Percentiles rank a stretch among this genome's conserved stretches.
phyloP scores from a whole-genome alignment of 2,888 invertebrate genomes.

The Seira musarum region DNA sequence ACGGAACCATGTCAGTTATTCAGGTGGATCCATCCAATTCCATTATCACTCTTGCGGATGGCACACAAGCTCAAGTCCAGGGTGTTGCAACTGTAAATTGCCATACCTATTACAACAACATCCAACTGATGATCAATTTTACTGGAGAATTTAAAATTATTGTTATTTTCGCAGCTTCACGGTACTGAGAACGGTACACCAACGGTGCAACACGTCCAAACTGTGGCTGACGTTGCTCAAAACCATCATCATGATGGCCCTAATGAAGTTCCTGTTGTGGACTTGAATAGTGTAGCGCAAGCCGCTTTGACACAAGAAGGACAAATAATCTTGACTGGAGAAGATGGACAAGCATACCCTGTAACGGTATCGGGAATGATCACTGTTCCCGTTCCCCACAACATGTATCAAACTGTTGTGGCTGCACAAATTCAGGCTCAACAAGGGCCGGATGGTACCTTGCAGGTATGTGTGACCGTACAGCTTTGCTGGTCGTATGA shows the following conservation, averaged over 20 bases:
- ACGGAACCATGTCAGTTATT: constrained; percentile 96
- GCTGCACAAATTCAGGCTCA: constrained; percentile 82
- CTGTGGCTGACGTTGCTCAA: constrained; percentile 81
- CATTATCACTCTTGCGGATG: constrained; percentile 95
- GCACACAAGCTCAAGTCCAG: constrained; percentile 94
- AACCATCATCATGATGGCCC: constrained; percentile 74
- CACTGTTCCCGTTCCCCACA: constrained; percentile 94
- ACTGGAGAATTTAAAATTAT: neutral
- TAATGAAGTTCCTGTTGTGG: constrained; percentile 80
- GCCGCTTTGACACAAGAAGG: constrained; percentile 93
- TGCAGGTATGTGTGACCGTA: constrained; percentile 58
- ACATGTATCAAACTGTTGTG: constrained; percentile 97
- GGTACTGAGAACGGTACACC: constrained; percentile 72
- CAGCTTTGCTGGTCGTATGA: neutral
- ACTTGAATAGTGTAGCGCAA: constrained; percentile 90
- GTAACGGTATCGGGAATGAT: constrained; percentile 94
- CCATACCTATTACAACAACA: too few relatives aligned
- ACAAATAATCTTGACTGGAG: constrained; percentile 94
- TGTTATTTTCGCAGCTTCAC: constrained; percentile 57
- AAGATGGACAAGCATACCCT: constrained; percentile 91
- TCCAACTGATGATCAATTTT: too few relatives aligned
- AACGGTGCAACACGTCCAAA: constrained; percentile 76
- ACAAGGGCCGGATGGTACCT: constrained; percentile 64
- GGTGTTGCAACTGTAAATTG: constrained; percentile 79
- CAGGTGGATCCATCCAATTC: constrained; percentile 95